Base-by-base conservation (phyloP, 2,888 invertebrate species). In the Drosophila macrothrix region DNA sequence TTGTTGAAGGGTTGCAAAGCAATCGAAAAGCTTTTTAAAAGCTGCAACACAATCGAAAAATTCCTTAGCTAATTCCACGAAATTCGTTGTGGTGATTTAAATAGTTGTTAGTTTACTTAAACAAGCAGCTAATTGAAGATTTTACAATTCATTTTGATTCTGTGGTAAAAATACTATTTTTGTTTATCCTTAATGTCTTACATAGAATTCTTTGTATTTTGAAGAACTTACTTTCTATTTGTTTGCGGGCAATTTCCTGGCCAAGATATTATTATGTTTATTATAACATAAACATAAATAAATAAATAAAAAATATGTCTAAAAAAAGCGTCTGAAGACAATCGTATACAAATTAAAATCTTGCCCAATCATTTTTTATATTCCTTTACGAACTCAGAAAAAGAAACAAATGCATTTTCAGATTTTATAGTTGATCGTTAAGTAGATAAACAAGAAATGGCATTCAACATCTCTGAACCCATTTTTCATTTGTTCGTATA, bases 1-100 rank as follows among this genome's bases (percentile, higher is more conserved):
- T 65, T 55, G 39, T 28, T 33, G 22, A 55, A 53, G 70, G 52
- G 37, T 14, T 25, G 12, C 35, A 35, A 50, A 25, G 19, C 19
- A 43, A 25, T 5, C 9, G 10, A 16, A 43, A n/a, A 14, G 16
- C 25, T n/a, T 22, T 50, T 39, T 49, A 5, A 39, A 39, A n/a
- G 41, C 22, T 67, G n/a, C 28, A 22, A 22, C 33, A 28, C 12
- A 65, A 33, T 35, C n/a, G 6, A 4, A 22, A 46, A 64, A 35
- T 33, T 64, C 41, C 28, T 28, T n/a, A 9, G 12, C 19, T 19
- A 37, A 37, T 55, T 37, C 25, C 12, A 5, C 25, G 55, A 28
- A 56, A 56, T 56, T 56, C 28, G 6, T 28, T 55, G 37, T 7
- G 37, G 22, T 19, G 19, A 55, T 6, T 16, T n/a, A 52, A 19